Evolutionary conservation across 1,140 invertebrate species (phyloP), one percentile per base, ranked within the genome.

Genomic region (Drosophila saltans): DNA sequence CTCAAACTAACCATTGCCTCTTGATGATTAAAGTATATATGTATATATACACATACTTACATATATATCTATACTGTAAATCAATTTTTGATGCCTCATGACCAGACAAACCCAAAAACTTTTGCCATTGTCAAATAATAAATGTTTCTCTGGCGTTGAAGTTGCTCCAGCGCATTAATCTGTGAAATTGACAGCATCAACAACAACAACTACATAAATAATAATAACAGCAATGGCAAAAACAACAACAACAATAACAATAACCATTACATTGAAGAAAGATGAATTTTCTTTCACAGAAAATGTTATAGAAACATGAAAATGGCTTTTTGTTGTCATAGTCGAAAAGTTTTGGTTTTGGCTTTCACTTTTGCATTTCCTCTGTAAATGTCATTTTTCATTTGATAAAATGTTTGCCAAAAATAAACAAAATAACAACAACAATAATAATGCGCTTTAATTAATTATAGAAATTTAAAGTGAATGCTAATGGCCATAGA

Each of bases 121-220:
- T 52, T 52, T 52, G 45, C 45, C 45, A 52, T 52, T 52, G 45
- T 52, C 45, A 52, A 52, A 52, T 52, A 52, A 52, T 52, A 52
- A 52, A 52, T 52, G 45, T 52, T 52, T 8, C 45, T 52, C 45
- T 52, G 45, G 45, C 16, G 45, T 48, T 48, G 45, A 48, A 48
- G 45, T 48, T 48, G 45, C 45, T 48, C 45, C 45, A 6, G 45
- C 45, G 45, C 45, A 52, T 52, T 52, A 52, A 52, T 52, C 45
- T 52, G 45, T 52, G 45, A 52, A 52, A 52, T 52, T 52, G 45
- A 52, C 45, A 52, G 45, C 21, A 52, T 7, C 45, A 21, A 2
- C 45, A 21, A 2, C 45, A 48, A 24, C 7, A 48, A 48, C 45
- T 8, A 26, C 45, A 52, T 24, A 16, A 52, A 52, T 24, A 52